A percentile compares a stretch with the other conserved stretches of the same genome.
Conservation (phyloP, 2,888 invertebrate genomes). For the Elaeidobius kamerunicus region DNA sequence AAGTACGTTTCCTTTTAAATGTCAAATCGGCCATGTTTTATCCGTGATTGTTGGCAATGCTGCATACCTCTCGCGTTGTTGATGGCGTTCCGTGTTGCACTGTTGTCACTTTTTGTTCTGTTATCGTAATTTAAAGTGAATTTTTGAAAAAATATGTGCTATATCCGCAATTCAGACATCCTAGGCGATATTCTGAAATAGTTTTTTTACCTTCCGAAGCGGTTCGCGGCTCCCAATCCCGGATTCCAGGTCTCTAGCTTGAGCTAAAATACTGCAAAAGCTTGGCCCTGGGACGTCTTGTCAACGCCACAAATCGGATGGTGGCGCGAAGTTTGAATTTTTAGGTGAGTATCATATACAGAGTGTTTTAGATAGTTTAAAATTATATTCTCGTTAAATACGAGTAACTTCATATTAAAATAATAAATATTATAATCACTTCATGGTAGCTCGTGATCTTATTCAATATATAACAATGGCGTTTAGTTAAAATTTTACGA, state of each 20-base stretch:
- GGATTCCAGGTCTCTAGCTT: slow-evolving; percentile 6
- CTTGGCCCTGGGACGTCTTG: slow-evolving; percentile 49
- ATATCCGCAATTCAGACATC: slow-evolving; percentile 8
- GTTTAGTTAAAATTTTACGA: too few relatives aligned
- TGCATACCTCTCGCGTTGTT: slow-evolving; percentile 20
- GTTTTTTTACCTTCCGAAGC: slow-evolving; percentile 5
- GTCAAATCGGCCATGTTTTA: slow-evolving; percentile 21
- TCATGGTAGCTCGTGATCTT: too few relatives aligned
- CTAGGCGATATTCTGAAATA: slow-evolving; percentile 9
- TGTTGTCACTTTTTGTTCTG: slow-evolving; percentile 51
- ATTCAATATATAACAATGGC: too few relatives aligned
- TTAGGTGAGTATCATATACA: too few relatives aligned
- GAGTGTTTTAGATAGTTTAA: too few relatives aligned
- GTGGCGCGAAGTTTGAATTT: slow-evolving; percentile 41
- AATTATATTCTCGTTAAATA: too few relatives aligned
- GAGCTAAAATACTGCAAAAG: slow-evolving; percentile 34
- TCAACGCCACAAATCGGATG: slow-evolving; percentile 40
- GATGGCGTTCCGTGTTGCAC: slow-evolving; percentile 41
- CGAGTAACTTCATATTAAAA: too few relatives aligned
- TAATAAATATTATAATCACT: too few relatives aligned
- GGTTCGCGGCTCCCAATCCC: slow-evolving; percentile 4
- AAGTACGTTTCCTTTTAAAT: too few relatives aligned
- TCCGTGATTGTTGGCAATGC: slow-evolving; percentile 29
- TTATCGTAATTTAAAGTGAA: slow-evolving; percentile 37
- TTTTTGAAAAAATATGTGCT: slow-evolving; percentile 26